A percentile compares a stretch with the other conserved stretches of the same genome.
Evolutionary conservation across 2,113 vertebrate genomes (phyloP).

Genomic region (Tenebrosternarchus preto): DNA sequence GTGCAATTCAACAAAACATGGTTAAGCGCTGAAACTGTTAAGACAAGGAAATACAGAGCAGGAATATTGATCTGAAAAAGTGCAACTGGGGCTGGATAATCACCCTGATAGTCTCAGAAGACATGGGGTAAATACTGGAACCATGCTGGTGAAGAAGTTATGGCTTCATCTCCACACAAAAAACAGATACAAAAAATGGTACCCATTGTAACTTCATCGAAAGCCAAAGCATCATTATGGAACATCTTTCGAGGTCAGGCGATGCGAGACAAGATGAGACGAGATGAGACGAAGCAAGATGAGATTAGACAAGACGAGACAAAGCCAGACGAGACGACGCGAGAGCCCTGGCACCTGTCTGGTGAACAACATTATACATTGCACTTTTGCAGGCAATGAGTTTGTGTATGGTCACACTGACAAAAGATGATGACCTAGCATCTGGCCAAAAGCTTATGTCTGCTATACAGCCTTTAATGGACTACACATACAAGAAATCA

Average conservation of each 20-base stretch:
- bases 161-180: conserved; percentile 57
- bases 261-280: conserved; percentile 36
- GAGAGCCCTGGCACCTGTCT: conserved; percentile 54
- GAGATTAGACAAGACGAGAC: conserved; percentile 33
- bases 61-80: neutral
- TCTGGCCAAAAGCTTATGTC: conserved; percentile 57
- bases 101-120: neutral
- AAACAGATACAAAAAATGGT: conserved; percentile 4
- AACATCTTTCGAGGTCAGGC: no score
- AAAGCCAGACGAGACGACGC: conserved; percentile 6
- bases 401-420: conserved; percentile 59
- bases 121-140: conserved; percentile 18
- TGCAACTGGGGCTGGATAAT: neutral
- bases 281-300: conserved; percentile 44
- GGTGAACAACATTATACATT: conserved; percentile 55
- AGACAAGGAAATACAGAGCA: neutral
- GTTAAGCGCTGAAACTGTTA: neutral
- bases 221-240: conserved; percentile 27
- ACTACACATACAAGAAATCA: no score
- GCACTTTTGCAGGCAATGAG: conserved; percentile 54
- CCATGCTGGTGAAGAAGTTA: conserved; percentile 34
- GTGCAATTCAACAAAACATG: no score
- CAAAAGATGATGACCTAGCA: conserved; percentile 52
- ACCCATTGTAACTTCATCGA: conserved; percentile 43
- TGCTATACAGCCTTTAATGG: conserved; percentile 23